A percentile compares a stretch with the other conserved stretches of the same genome.
Evolutionary conservation across 2,797 vertebrate genomes (phyloP).

Genomic region (Tinamus major): DNA sequence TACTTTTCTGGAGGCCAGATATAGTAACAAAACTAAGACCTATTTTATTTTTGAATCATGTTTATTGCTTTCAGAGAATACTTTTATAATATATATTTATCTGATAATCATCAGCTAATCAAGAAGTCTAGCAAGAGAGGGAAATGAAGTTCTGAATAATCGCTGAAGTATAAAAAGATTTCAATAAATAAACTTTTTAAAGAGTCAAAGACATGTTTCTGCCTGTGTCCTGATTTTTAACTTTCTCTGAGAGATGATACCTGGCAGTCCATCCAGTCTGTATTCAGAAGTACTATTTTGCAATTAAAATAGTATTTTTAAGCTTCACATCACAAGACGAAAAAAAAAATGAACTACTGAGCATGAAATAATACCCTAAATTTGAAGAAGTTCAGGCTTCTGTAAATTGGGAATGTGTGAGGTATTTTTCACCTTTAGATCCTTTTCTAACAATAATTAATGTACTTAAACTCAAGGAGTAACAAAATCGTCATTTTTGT

Average conservation of each 20-base stretch:
- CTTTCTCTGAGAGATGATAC: neutral
- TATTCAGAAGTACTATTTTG: neutral
- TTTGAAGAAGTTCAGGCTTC: neutral
- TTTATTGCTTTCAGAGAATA: neutral
- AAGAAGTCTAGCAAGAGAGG: neutral
- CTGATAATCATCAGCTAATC: neutral
- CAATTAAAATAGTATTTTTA: neutral
- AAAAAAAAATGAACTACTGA: neutral
- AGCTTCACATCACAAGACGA: neutral
- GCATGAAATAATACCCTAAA: neutral
- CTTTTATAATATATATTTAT: neutral
- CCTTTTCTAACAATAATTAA: neutral
- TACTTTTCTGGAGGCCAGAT: neutral
- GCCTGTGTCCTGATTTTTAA: neutral
- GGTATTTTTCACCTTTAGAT: neutral
- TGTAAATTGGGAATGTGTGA: neutral
- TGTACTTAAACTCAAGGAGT: neutral
- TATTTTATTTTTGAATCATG: neutral
- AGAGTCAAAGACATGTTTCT: fast-evolving
- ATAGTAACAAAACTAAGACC: neutral
- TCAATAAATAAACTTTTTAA: neutral
- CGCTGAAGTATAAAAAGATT: neutral
- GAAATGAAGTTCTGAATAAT: neutral
- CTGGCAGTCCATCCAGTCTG: neutral
- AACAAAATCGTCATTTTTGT: neutral